Conservation (phyloP, 35 echinoderm and acorn worm genomes). For the Holothuria glaberrima region DNA sequence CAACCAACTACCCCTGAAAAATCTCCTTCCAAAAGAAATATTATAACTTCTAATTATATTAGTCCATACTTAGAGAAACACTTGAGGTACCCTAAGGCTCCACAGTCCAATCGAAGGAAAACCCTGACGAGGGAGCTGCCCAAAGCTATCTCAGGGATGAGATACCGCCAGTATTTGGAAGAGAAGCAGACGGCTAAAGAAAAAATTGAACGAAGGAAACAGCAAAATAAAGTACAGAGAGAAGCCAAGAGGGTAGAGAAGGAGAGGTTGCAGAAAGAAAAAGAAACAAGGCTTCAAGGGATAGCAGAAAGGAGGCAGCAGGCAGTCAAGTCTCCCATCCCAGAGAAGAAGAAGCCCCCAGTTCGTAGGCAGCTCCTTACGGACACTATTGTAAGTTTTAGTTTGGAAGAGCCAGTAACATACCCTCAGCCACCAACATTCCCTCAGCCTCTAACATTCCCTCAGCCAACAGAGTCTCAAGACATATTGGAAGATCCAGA, state of each 20-base stretch:
- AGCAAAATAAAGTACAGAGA: not conserved
- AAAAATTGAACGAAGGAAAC: slow-evolving; percentile 16
- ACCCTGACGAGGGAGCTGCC: not conserved
- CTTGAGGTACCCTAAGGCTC: slow-evolving; percentile 50
- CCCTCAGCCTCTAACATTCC: too few relatives aligned
- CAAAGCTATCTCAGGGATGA: slow-evolving; percentile 52
- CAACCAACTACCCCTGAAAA: not conserved
- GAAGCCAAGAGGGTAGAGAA: slow-evolving; percentile 48
- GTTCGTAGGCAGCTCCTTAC: slow-evolving; percentile 20
- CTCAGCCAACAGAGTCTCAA: too few relatives aligned
- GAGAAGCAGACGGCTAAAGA: slow-evolving; percentile 40
- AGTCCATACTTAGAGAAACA: slow-evolving; percentile 40
- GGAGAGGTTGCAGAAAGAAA: slow-evolving; percentile 15
- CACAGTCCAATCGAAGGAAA: not conserved
- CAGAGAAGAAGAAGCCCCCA: not conserved
- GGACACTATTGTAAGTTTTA: not conserved
- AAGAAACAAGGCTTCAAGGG: slow-evolving; percentile 4
- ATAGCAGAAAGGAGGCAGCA: not conserved
- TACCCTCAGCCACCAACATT: too few relatives aligned
- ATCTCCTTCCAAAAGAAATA: slow-evolving; percentile 7
- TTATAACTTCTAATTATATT: not conserved
- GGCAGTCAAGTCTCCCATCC: not conserved
- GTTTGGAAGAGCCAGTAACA: too few relatives aligned
- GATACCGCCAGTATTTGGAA: slow-evolving; percentile 31
- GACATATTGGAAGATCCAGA: too few relatives aligned